Evolutionary conservation across 2,888 invertebrate species (phyloP), one percentile per base, ranked within the genome.

Genomic region (Caenorhabditis sulstoni): DNA sequence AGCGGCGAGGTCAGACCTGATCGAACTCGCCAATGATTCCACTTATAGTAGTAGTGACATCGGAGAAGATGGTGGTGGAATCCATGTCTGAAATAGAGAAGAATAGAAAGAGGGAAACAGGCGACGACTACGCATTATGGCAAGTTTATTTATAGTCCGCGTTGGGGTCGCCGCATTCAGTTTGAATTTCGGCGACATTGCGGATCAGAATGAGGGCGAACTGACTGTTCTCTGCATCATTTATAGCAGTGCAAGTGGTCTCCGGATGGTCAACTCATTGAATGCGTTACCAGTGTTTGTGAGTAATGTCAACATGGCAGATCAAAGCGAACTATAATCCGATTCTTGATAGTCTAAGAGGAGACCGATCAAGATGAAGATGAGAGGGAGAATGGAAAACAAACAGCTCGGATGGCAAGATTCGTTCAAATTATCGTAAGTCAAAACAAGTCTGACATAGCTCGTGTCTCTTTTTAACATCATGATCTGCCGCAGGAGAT

Each of bases 301-400:
- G 50, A 73, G 50, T 50, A 45, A 44, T 12, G 59, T 52, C 68
- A 59, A 68, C 59, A 52, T 20, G 18, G 11, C 18, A 58, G 41
- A 50, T 11, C 41, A 47, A 20, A 18, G n/a, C 45, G 8, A 52
- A 50, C 29, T 18, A 45, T 65, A 64, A 73, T 55, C 73, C 64
- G 64, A 57, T 73, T 64, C 58, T 65, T 65, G 65, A 64, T 64
- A 58, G 64, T 65, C 44, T 73, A 64, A 58, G 44, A 47, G 45
- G 35, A 58, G 65, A 65, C 52, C 73, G 57, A 35, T 29, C 9
- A 47, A 44, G 55, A 53, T 7, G 29, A 41, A 4, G 29, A 37
- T 53, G 16, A 35, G 29, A 35, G 9, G 29, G 7, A 29, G 29
- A 3, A 5, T 7, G 29, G 29, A 29, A 58, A 44, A 41, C 39